Conservation (phyloP, 2,888 invertebrate species). For the Diloba caeruleocephala region DNA sequence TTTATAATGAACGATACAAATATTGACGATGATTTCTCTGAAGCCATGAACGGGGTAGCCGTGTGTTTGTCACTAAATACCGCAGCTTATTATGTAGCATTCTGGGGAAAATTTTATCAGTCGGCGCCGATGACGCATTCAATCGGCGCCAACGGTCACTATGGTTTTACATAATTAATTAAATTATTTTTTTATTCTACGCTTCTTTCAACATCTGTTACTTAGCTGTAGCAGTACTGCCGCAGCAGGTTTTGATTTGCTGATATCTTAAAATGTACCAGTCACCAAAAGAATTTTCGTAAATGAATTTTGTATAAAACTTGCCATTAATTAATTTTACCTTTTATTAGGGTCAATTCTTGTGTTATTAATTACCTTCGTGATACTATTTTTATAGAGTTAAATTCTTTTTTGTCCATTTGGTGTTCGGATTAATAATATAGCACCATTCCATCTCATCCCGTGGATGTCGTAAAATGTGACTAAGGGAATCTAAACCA, state of each 20-base stretch:
- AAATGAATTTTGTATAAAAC: not conserved
- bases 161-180: conserved; percentile 51
- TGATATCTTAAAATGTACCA: conserved; percentile 3
- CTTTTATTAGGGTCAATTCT: too few relatives aligned
- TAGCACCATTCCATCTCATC: too few relatives aligned
- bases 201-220: conserved; percentile 25
- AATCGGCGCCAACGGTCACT: conserved; percentile 48
- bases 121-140: conserved; percentile 55
- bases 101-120: conserved; percentile 63
- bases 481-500: too few relatives aligned
- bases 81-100: conserved; percentile 61
- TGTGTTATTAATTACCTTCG: too few relatives aligned
- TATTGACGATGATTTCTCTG: conserved; percentile 63
- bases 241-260: conserved; percentile 8
- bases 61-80: conserved; percentile 65
- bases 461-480: too few relatives aligned
- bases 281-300: conserved; percentile 26
- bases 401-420: too few relatives aligned
- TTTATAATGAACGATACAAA: conserved; percentile 51
- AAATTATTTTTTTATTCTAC: conserved; percentile 41
- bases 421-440: too few relatives aligned
- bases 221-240: conserved; percentile 31
- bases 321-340: too few relatives aligned
- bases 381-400: too few relatives aligned
- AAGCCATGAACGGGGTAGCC: conserved; percentile 53